Percentiles rank a stretch among this genome's conserved stretches.
These are phyloP conservation scores for Lasioglossum figueresi DNA, from an alignment of 2,888 invertebrate species.

Conservation along the genomic window DNA sequence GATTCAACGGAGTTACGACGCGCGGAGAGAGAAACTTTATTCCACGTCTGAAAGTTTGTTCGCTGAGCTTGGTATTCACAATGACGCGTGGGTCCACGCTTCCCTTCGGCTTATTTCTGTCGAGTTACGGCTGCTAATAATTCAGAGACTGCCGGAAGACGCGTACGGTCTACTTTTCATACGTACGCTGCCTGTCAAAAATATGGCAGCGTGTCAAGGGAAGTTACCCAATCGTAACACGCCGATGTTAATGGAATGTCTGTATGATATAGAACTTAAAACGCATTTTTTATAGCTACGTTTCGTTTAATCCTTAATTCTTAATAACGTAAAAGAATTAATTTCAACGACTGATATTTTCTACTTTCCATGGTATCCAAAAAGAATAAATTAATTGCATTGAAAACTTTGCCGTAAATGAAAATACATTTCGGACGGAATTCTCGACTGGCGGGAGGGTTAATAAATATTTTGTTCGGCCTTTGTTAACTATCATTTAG, in stretches of 20 bases:
- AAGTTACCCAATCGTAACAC: no score
- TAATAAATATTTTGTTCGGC: background rate
- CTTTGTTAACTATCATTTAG: constrained; percentile 17
- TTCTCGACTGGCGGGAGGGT: background rate
- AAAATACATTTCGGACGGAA: background rate
- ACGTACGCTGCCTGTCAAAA: constrained; percentile 49
- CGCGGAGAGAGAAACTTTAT: constrained; percentile 64
- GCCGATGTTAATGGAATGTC: no score
- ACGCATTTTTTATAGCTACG: no score
- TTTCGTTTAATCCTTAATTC: no score
- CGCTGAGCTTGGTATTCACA: constrained; percentile 54
- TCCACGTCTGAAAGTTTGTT: constrained; percentile 63
- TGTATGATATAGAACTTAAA: no score
- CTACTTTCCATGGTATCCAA: background rate
- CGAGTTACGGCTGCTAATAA: constrained; percentile 60
- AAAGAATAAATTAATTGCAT: background rate
- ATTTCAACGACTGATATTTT: background rate
- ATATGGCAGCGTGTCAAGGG: background rate
- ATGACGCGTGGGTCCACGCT: constrained; percentile 51
- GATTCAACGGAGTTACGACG: constrained; percentile 56
- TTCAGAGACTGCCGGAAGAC: constrained; percentile 56
- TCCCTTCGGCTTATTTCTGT: constrained; percentile 61
- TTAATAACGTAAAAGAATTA: background rate
- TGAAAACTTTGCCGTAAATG: background rate
- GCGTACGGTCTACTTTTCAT: constrained; percentile 24